These are phyloP conservation scores for Australoheros scitulus DNA, from an alignment of 2,113 vertebrate genomes.

Conservation along the genomic window DNA sequence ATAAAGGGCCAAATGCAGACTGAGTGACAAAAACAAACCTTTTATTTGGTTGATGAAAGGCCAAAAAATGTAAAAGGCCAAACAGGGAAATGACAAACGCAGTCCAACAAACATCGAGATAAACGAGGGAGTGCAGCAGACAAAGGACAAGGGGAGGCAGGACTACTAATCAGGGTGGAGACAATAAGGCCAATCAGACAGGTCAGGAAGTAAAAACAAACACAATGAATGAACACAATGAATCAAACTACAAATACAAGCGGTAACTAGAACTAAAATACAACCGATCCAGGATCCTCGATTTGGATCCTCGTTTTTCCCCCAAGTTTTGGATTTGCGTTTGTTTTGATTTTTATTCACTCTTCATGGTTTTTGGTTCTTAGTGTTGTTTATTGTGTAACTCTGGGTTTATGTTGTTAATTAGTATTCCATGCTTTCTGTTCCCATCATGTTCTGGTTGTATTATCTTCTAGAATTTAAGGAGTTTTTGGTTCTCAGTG, in stretches of 20 bases:
- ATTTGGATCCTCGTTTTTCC: no score
- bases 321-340: background rate
- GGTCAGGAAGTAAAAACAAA: no score
- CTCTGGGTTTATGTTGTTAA: background rate
- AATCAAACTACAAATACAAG: background rate
- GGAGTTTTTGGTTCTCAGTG: background rate
- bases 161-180: background rate
- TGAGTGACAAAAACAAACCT: background rate
- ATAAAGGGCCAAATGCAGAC: background rate
- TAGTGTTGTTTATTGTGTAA: background rate
- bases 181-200: background rate
- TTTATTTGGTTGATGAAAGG: background rate
- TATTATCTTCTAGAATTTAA: background rate
- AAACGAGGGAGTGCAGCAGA: background rate
- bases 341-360: background rate
- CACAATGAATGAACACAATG: no score
- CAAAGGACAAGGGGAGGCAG: background rate
- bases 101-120: background rate
- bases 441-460: background rate
- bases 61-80: background rate
- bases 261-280: background rate
- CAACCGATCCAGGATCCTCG: fast-evolving
- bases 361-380: background rate
- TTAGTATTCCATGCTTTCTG: background rate
- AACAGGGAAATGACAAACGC: background rate